Evolutionary conservation across 2,888 invertebrate species (phyloP).

Genomic region (Margaritifera margaritifera): DNA sequence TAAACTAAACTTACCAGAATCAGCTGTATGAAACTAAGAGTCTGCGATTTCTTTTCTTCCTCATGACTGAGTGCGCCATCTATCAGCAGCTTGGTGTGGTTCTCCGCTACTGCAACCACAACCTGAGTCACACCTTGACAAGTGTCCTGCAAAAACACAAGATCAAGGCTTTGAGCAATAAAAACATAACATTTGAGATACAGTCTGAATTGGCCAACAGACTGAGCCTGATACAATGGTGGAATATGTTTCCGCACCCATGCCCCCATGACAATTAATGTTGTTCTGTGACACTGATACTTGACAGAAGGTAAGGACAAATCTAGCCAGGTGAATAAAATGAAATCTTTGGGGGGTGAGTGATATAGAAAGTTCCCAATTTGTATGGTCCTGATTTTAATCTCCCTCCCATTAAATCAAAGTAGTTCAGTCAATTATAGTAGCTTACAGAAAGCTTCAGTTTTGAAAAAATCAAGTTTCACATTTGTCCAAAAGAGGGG

Average conservation of each 20-base stretch:
- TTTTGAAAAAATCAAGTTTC: too few relatives aligned
- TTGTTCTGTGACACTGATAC: too few relatives aligned
- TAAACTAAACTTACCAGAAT: slow-evolving; percentile 75
- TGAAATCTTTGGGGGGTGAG: too few relatives aligned
- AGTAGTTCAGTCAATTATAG: too few relatives aligned
- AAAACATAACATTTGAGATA: not conserved
- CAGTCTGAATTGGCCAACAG: not conserved
- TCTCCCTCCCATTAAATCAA: too few relatives aligned
- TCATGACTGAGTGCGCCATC: slow-evolving; percentile 74
- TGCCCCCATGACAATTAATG: too few relatives aligned
- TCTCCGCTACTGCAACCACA: slow-evolving; percentile 79
- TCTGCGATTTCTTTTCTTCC: slow-evolving; percentile 75
- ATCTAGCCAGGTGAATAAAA: too few relatives aligned
- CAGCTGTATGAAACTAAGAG: slow-evolving; percentile 80
- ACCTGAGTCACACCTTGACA: slow-evolving; percentile 71
- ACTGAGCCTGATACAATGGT: not conserved
- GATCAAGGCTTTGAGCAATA: not conserved
- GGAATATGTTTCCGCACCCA: not conserved
- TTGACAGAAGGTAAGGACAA: too few relatives aligned
- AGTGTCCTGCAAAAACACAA: slow-evolving; percentile 76
- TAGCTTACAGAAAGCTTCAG: too few relatives aligned
- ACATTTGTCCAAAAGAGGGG: too few relatives aligned
- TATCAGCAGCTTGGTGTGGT: slow-evolving; percentile 79
- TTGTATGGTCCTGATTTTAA: too few relatives aligned
- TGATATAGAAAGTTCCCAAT: too few relatives aligned